Evolutionary conservation across 2,113 vertebrate genomes (phyloP).

Genomic region (Enhydra lutris): DNA sequence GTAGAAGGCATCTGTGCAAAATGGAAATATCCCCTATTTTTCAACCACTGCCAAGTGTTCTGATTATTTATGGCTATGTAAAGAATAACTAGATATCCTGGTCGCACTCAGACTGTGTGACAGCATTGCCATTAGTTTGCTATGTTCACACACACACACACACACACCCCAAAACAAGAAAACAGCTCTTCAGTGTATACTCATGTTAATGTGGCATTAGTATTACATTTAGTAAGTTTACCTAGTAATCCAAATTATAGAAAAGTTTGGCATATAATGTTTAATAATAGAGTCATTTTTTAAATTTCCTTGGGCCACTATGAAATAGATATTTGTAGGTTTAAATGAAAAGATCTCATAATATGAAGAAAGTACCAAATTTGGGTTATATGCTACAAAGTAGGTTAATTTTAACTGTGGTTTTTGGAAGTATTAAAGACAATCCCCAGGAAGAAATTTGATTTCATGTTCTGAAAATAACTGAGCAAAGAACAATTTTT

Average conservation of each 20-base stretch:
- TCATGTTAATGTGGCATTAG: not conserved
- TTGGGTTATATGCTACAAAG: not conserved
- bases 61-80: not conserved
- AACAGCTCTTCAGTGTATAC: not conserved
- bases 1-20: not conserved
- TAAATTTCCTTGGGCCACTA: not conserved
- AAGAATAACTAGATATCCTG: not conserved
- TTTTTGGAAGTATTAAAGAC: not conserved
- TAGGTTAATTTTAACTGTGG: not conserved
- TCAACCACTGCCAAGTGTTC: not conserved
- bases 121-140: not conserved
- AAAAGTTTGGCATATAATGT: not conserved
- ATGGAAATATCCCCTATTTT: not conserved
- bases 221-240: not conserved
- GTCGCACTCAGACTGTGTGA: not conserved
- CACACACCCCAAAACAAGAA: not conserved
- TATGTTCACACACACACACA: not conserved
- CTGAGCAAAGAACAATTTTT: not conserved
- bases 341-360: not conserved
- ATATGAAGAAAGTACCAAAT: not conserved
- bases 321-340: constrained; percentile 23
- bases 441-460: not conserved
- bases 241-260: not conserved
- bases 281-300: not conserved
- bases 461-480: not conserved